Evolutionary conservation across 2,888 invertebrate genomes (phyloP).

Genomic region (Cetonia aurata): DNA sequence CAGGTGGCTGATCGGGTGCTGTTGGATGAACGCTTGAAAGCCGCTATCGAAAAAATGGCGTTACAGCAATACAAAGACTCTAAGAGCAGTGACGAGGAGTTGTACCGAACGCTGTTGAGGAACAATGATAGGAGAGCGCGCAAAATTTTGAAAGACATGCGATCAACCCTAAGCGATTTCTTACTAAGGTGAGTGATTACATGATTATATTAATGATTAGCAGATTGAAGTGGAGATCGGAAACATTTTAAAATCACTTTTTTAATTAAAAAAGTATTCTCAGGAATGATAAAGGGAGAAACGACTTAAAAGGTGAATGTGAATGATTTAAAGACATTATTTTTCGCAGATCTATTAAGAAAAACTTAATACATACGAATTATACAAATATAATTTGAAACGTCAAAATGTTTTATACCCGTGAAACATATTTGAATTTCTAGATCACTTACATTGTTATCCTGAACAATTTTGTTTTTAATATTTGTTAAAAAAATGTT

Average conservation of each 20-base stretch:
- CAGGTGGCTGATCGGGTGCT: slow-evolving; percentile 74
- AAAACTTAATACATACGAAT: no score
- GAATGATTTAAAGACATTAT: no score
- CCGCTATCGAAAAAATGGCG: slow-evolving; percentile 80
- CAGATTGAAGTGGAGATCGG: background rate
- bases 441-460: no score
- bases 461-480: no score
- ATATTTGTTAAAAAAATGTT: no score
- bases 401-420: no score
- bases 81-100: slow-evolving; percentile 64
- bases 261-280: no score
- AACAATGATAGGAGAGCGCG: slow-evolving; percentile 77
- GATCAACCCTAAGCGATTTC: slow-evolving; percentile 84
- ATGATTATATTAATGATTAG: background rate
- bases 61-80: slow-evolving; percentile 65
- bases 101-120: slow-evolving; percentile 70
- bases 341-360: no score
- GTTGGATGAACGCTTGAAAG: slow-evolving; percentile 78
- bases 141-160: slow-evolving; percentile 80
- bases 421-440: no score
- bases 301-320: no score
- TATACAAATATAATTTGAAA: no score
- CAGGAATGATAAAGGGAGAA: no score
- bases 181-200: slow-evolving; percentile 70
- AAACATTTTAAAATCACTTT: background rate